Conservation (phyloP, 2,888 invertebrate species). For the Melangyna quadrimaculata region DNA sequence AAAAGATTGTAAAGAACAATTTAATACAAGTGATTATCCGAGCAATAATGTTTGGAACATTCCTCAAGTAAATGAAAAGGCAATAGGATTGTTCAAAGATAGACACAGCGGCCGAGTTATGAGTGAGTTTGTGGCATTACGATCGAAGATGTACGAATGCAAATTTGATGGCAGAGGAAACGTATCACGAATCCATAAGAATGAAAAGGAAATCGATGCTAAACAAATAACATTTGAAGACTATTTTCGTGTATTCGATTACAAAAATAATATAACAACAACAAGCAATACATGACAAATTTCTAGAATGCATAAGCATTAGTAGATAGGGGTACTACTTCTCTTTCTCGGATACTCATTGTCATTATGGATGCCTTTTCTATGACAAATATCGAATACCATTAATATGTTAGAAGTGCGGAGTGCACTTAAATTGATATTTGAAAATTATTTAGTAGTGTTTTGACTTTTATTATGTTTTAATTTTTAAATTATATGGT, state of each 20-base stretch:
- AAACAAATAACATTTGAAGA: neutral
- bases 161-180: neutral
- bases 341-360: too few species aligned
- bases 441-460: too few species aligned
- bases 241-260: neutral
- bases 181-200: neutral
- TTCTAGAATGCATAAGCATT: too few species aligned
- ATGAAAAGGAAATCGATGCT: neutral
- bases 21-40: neutral
- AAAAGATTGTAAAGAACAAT: neutral
- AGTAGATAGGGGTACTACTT: too few species aligned
- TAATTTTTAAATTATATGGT: too few species aligned
- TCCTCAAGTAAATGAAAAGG: neutral
- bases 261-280: neutral
- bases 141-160: neutral
- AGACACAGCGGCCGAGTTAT: neutral
- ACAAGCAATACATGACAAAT: too few species aligned
- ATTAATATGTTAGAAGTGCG: too few species aligned
- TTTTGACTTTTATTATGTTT: too few species aligned
- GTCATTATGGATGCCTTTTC: too few species aligned
- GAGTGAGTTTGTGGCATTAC: neutral
- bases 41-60: neutral
- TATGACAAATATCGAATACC: too few species aligned
- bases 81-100: neutral
- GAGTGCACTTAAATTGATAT: too few species aligned